Evolutionary conservation across 2,113 vertebrate genomes (phyloP), one percentile per base, ranked within the genome.

Genomic region (Leptocoma aspasia): DNA sequence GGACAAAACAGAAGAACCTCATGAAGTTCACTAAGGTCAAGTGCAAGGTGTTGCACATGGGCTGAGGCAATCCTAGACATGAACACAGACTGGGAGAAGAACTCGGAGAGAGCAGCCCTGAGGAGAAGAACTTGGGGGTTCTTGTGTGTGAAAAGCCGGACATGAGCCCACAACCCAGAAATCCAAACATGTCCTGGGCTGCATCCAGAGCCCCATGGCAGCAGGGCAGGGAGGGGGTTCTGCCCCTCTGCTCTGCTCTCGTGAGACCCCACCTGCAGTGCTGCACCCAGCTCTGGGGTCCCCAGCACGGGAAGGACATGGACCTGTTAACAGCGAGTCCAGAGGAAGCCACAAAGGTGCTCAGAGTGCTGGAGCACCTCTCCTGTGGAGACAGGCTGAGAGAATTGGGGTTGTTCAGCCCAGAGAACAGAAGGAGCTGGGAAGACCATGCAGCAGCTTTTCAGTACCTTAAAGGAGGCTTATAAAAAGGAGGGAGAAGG

Each of bases 61-160:
- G 9, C 31, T 61, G 47, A 31, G n/a, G 10, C n/a, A 82, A 39
- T 75, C n/a, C 39, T 14, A 35, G 50, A 11, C 8, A 11, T 2
- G 19, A 47, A 53, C 26, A 54, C 30, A 61, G 30, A 42, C 10
- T 31, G 31, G 23, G 68, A 50, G 45, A 35, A 57, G n/a, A 82
- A 47, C 20, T 69, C 24, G 9, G 11, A 23, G n/a, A 69, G 54
- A 61, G 30, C 11, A 76, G 87, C n/a, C n/a, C 4, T 41, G 26
- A 0, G 0, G n/a, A 75, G 61, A 52, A 39, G 28, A 39, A 27
- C 8, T 35, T 10, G 6, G 47, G n/a, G 11, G 17, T 23, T 61
- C 39, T 76, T 0, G 0, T 23, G 11, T 0, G 0, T 19, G n/a
- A 54, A 31, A 68, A 76, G 47, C 30, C 35, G 30, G 17, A 49